phyloP scores from a whole-genome alignment of 2,888 invertebrate species.

The Oasisia sp. region DNA sequence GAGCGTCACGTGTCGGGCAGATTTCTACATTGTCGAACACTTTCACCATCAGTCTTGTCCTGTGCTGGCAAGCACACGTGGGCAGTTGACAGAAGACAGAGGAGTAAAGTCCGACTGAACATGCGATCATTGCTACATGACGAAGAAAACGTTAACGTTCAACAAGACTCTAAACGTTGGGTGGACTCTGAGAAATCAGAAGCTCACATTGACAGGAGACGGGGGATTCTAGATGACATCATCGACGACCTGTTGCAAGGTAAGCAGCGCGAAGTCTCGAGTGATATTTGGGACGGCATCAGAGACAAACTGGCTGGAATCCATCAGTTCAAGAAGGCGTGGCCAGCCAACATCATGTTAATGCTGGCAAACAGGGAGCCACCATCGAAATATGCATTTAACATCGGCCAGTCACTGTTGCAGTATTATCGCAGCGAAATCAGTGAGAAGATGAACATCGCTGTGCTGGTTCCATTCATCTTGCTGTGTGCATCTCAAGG shows the following conservation, averaged over 20 bases:
- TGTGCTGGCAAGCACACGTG: not conserved
- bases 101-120: not conserved
- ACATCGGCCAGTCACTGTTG: not conserved
- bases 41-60: not conserved
- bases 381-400: not conserved
- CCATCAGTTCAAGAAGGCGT: not conserved
- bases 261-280: not conserved
- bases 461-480: not conserved
- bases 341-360: not conserved
- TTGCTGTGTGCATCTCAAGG: not conserved
- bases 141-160: not conserved
- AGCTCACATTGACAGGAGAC: not conserved
- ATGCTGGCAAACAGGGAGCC: not conserved
- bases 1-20: not conserved
- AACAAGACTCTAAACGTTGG: not conserved
- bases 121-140: not conserved
- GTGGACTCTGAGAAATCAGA: not conserved
- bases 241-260: not conserved
- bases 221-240: not conserved
- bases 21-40: not conserved
- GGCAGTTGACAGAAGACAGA: not conserved
- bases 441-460: not conserved
- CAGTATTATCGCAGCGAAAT: not conserved
- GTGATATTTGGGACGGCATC: not conserved
- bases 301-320: not conserved